Evolutionary conservation across 1,140 invertebrate genomes (phyloP), one percentile per base, ranked within the genome.

Genomic region (Drosophila micromelanica): DNA sequence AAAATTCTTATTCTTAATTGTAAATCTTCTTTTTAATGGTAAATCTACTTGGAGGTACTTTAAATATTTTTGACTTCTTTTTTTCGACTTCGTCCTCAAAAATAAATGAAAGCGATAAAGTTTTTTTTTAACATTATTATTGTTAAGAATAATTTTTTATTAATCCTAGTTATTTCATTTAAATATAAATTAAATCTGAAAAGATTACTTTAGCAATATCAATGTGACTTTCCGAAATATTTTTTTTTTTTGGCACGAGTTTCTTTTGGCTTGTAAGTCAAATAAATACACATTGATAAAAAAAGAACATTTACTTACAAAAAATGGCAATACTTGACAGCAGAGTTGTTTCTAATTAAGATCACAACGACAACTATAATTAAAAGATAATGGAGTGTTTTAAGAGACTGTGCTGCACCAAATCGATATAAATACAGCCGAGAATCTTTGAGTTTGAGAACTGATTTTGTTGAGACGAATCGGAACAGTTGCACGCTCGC

Each of bases 351-450:
- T 51, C 46, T 3, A 32, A 60, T 51, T 52, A 59, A 32, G 27
- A 51, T 51, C 7, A 60, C 49, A 40, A 9, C 20, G 17, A 45
- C 46, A 57, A 11, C 30, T 5, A 17, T 67, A 67, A 73, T 73
- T 67, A 73, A 67, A 73, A 54, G 54, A 73, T 60, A 73, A 59
- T 23, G 5, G 23, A 35, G 17, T 49, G 30, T 17, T 6, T 7
- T n/a, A 30, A 11, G 38, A 61, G 23, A 3, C n/a, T 17, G 38
- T 13, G 5, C 23, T 48, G 46, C 13, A 13, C 9, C 11, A 11
- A 30, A 38, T 27, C 23, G n/a, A 38, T 71, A 71, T 71, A 71
- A 71, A 71, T 71, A 64, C 32, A 35, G 45, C 15, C 5, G 13
- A 23, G 12, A 51, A 38, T 20, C 11, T 38, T 1, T 32, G 30